Conservation (phyloP, 2,113 vertebrate genomes). For the Plecotus auritus region DNA sequence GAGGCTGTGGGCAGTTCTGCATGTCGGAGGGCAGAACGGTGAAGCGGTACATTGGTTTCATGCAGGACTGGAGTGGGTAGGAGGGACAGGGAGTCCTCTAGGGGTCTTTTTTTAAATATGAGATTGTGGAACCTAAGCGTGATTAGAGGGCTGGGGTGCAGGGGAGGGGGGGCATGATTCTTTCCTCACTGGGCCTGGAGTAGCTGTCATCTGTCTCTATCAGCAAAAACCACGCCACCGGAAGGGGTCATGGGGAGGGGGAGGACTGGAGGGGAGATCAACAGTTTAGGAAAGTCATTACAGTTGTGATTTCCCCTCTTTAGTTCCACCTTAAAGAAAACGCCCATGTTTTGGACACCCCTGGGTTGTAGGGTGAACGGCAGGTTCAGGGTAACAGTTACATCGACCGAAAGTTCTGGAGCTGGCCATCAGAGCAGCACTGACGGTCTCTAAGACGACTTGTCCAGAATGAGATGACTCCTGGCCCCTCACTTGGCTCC, state of each 20-base stretch:
- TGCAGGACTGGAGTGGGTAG: neutral
- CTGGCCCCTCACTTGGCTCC: neutral
- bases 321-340: neutral
- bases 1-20: neutral
- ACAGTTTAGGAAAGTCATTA: neutral
- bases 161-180: too few relatives aligned
- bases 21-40: neutral
- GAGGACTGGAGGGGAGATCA: neutral
- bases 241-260: accelerated
- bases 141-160: too few relatives aligned
- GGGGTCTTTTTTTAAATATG: neutral
- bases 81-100: neutral
- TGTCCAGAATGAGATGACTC: neutral
- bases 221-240: neutral
- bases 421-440: neutral
- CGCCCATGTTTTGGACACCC: neutral
- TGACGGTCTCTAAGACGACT: neutral
- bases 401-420: neutral
- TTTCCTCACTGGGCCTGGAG: neutral
- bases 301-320: neutral
- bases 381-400: neutral
- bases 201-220: neutral
- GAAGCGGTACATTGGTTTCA: neutral
- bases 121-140: neutral
- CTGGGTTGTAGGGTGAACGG: neutral